Conservation (phyloP, 2,888 invertebrate species). For the Invenusta paracnida region DNA sequence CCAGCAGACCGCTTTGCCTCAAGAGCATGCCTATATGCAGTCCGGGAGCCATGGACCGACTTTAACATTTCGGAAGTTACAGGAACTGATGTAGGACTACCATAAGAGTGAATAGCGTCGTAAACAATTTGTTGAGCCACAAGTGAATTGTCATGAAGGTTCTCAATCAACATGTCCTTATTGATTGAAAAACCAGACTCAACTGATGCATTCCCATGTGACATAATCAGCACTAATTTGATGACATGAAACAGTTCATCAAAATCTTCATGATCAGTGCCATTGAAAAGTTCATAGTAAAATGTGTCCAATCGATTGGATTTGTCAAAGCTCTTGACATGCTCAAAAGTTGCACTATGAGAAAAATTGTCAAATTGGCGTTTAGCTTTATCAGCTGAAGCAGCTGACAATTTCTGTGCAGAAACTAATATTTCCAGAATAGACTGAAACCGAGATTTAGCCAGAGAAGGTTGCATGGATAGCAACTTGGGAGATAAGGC, state of each 20-base stretch:
- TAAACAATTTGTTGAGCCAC: background rate
- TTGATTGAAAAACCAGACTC: constrained; percentile 13
- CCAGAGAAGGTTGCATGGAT: constrained; percentile 19
- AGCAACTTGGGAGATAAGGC: constrained; percentile 18
- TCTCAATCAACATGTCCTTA: background rate
- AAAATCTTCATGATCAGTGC: constrained; percentile 20
- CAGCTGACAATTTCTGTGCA: constrained; percentile 5
- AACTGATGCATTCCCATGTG: background rate
- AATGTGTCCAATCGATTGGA: background rate
- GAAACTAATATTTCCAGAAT: constrained; percentile 21
- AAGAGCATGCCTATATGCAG: background rate
- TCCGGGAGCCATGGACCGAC: background rate
- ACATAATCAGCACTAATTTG: constrained; percentile 9
- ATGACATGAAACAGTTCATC: constrained; percentile 6
- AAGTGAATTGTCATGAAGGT: background rate
- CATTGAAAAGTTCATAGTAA: background rate
- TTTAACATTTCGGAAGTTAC: background rate
- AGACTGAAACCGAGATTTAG: constrained; percentile 1
- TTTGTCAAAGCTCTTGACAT: background rate
- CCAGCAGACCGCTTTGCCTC: background rate
- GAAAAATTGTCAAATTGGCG: background rate
- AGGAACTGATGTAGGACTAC: background rate
- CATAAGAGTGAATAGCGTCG: background rate
- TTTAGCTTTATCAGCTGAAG: constrained; percentile 21
- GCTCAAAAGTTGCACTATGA: background rate